Evolutionary conservation across 2,113 vertebrate species (phyloP).

Genomic region (Bambusicola thoracicus): DNA sequence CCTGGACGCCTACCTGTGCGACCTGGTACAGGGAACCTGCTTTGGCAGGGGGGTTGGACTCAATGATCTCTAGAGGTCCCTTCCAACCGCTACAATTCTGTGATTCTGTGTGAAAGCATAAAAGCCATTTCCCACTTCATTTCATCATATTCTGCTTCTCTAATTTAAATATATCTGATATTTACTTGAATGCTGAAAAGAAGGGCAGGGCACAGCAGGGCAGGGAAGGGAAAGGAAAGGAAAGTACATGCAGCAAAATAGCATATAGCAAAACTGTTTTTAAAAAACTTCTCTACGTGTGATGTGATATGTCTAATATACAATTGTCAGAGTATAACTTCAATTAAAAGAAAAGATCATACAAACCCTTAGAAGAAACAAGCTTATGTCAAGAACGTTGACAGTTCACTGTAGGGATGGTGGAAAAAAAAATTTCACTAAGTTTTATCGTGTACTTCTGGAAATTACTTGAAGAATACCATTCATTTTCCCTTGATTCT

Average conservation of each 20-base stretch:
- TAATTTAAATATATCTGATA: neutral
- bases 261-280: neutral
- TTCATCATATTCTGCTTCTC: neutral
- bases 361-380: neutral
- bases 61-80: too few species aligned
- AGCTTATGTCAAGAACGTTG: neutral
- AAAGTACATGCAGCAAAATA: too few species aligned
- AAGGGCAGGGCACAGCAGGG: neutral
- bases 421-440: neutral
- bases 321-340: neutral
- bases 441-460: neutral
- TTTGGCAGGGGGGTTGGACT: too few species aligned
- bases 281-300: neutral
- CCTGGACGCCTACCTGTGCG: too few species aligned
- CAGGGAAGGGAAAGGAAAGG: neutral
- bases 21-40: too few species aligned
- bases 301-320: neutral
- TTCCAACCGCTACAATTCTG: too few species aligned
- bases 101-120: too few species aligned
- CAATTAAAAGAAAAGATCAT: neutral
- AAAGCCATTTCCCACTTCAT: neutral
- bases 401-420: neutral
- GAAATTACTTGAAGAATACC: neutral
- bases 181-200: neutral
- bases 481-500: neutral